Evolutionary conservation across 2,888 invertebrate genomes (phyloP).

Genomic region (Geotrupes spiniger): DNA sequence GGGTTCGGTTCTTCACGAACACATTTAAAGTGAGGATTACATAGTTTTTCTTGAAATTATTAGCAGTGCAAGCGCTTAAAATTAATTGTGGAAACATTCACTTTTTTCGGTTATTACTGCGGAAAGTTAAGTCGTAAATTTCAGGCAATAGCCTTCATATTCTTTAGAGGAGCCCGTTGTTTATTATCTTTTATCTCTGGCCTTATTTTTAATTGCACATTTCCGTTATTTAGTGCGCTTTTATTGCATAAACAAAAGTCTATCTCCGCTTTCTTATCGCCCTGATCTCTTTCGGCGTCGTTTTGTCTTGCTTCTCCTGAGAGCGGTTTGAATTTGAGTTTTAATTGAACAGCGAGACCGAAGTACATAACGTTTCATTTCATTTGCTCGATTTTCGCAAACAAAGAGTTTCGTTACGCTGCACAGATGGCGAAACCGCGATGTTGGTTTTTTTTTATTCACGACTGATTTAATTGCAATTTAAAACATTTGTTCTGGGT

Average conservation of each 20-base stretch:
- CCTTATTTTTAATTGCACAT: constrained; percentile 37
- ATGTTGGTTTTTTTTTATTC: no score
- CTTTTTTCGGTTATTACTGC: constrained; percentile 12
- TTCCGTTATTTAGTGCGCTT: constrained; percentile 36
- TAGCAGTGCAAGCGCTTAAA: no score
- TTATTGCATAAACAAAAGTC: constrained; percentile 34
- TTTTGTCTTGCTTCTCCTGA: constrained; percentile 2
- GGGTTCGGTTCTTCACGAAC: no score
- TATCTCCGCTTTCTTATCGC: constrained; percentile 27
- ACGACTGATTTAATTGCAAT: no score
- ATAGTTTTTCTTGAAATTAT: no score
- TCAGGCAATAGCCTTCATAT: constrained; percentile 34
- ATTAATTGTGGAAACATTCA: no score
- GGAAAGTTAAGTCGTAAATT: constrained; percentile 34
- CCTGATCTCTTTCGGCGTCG: constrained; percentile 2
- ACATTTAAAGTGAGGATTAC: no score
- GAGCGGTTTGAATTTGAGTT: constrained; percentile 1
- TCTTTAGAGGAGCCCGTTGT: constrained; percentile 32
- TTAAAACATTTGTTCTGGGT: no score
- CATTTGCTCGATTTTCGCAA: neutral
- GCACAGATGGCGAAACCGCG: no score
- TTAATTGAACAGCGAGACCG: neutral
- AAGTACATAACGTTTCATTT: neutral
- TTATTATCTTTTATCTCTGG: constrained; percentile 35
- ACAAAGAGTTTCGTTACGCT: no score